phyloP scores from a whole-genome alignment of 2,797 vertebrate genomes.

The Poecilia picta region DNA sequence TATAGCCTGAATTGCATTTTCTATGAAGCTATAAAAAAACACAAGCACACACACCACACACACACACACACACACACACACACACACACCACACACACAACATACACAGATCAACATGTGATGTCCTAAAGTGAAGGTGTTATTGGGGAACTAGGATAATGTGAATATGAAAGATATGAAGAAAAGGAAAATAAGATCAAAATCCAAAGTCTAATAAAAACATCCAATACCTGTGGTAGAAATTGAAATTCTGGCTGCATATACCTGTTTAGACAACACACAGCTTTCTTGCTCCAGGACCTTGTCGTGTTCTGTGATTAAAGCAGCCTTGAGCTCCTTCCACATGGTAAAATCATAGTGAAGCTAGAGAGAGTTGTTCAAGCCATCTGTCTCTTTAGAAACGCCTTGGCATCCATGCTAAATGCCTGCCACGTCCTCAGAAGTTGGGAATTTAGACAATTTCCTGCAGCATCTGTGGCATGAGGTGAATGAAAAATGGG shows the following conservation, averaged over 20 bases:
- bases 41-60: not conserved
- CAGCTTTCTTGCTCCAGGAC: conserved; percentile 27
- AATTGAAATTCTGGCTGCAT: conserved; percentile 12
- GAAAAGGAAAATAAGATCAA: not conserved
- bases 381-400: conserved; percentile 63
- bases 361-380: conserved; percentile 35
- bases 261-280: conserved; percentile 3
- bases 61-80: not conserved
- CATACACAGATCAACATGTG: not conserved
- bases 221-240: not conserved
- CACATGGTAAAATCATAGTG: conserved; percentile 44
- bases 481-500: not conserved
- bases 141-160: not conserved
- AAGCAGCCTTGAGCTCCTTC: conserved; percentile 34
- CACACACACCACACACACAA: not conserved
- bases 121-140: not conserved
- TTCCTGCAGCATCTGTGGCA: conserved; percentile 45
- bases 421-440: conserved; percentile 9
- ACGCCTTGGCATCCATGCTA: conserved; percentile 14
- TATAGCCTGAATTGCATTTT: not conserved
- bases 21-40: not conserved
- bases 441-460: conserved; percentile 30
- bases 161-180: not conserved
- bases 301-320: conserved; percentile 42
- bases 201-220: not conserved